Percentiles rank a stretch among this genome's conserved stretches.
Evolutionary conservation across 2,113 vertebrate genomes (phyloP).

Genomic region (Lucifuga dentata): DNA sequence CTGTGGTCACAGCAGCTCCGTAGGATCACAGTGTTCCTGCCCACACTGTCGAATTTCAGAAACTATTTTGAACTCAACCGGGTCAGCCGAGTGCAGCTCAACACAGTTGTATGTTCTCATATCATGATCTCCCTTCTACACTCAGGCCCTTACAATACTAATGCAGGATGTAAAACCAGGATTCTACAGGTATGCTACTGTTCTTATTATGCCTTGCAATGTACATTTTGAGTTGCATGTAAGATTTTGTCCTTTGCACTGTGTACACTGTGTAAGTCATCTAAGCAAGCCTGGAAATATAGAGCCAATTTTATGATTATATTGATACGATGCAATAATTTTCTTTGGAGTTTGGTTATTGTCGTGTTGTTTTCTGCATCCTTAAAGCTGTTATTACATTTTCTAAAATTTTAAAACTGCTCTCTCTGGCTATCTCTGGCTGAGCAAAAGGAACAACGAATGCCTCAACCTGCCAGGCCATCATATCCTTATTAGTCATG

Average conservation of each 20-base stretch:
- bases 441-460: neutral
- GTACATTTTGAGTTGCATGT: neutral
- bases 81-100: neutral
- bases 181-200: neutral
- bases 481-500: no score
- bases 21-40: neutral
- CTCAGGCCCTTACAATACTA: neutral
- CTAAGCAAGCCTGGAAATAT: no score
- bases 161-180: neutral
- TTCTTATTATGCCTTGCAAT: no score
- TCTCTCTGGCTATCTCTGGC: neutral
- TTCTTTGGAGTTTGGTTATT: no score
- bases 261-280: neutral
- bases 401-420: no score
- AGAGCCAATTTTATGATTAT: no score
- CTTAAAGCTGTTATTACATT: no score
- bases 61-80: constrained; percentile 2
- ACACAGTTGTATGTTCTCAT: neutral
- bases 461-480: no score
- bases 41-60: neutral
- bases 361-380: no score
- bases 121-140: neutral
- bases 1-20: constrained; percentile 14
- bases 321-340: no score
- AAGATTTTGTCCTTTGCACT: no score